Evolutionary conservation across 2,113 vertebrate species (phyloP).

Genomic region (Lampris megalopsis): DNA sequence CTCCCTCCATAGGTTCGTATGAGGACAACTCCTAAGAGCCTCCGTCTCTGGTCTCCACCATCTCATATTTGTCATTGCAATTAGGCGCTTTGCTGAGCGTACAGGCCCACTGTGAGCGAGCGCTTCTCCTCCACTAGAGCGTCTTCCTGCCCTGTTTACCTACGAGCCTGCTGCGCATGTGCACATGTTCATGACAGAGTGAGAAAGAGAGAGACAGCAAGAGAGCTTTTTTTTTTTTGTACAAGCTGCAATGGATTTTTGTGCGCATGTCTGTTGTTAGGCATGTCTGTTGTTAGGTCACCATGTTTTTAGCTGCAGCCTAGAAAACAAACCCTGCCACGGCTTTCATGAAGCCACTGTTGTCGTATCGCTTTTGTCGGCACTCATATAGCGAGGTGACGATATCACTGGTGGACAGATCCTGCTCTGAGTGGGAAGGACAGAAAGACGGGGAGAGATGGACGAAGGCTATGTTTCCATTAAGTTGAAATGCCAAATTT

Average conservation of each 20-base stretch:
- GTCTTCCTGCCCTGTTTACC: slow-evolving; percentile 54
- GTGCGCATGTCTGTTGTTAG: slow-evolving; percentile 37
- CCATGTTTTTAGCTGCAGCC: slow-evolving; percentile 28
- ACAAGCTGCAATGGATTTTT: slow-evolving; percentile 39
- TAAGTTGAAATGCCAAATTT: no score
- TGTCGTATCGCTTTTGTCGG: slow-evolving; percentile 36
- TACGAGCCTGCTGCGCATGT: slow-evolving; percentile 35
- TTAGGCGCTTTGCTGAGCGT: slow-evolving; percentile 71
- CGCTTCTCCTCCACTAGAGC: slow-evolving; percentile 47
- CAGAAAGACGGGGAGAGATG: slow-evolving; percentile 29
- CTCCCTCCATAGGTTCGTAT: slow-evolving; percentile 35
- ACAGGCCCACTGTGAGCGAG: slow-evolving; percentile 47
- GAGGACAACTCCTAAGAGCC: slow-evolving; percentile 23
- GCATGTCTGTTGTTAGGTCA: neutral
- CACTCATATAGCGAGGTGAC: slow-evolving; percentile 1
- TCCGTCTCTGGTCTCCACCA: slow-evolving; percentile 36
- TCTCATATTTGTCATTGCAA: slow-evolving; percentile 73
- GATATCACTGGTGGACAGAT: slow-evolving; percentile 60
- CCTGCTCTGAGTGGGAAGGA: slow-evolving; percentile 6
- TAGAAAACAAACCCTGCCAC: slow-evolving; percentile 39
- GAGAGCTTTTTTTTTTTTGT: neutral
- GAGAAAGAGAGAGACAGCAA: neutral
- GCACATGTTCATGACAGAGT: neutral
- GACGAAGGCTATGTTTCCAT: no score
- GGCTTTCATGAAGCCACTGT: slow-evolving; percentile 32